Percentiles rank a stretch among this genome's conserved stretches.
phyloP scores from a whole-genome alignment of 2,888 invertebrate species.

The Charanyca ferruginea region DNA sequence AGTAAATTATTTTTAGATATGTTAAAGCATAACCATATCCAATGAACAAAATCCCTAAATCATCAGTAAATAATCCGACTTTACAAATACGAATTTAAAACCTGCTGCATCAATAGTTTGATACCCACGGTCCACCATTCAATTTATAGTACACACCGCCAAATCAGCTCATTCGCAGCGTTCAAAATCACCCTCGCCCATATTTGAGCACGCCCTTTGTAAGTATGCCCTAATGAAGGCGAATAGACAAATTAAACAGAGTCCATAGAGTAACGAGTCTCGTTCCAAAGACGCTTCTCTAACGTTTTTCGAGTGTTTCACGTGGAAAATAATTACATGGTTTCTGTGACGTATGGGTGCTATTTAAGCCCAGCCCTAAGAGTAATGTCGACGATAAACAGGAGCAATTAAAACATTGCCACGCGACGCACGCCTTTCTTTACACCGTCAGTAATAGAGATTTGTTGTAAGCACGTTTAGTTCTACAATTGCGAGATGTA shows the following conservation, averaged over 20 bases:
- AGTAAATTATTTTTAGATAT: background rate
- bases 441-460: conserved; percentile 86
- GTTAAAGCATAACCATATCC: background rate
- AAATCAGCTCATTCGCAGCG: conserved; percentile 48
- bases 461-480: conserved; percentile 78
- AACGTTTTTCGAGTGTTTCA: conserved; percentile 87
- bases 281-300: conserved; percentile 74
- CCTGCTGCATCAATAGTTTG: conserved; percentile 11
- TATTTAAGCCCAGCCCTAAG: conserved; percentile 88
- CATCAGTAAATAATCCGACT: background rate
- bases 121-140: conserved; percentile 21
- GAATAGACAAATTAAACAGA: conserved; percentile 84
- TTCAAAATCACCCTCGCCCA: conserved; percentile 63
- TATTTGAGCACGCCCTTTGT: conserved; percentile 70
- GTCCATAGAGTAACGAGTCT: conserved; percentile 77
- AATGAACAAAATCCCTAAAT: background rate
- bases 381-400: conserved; percentile 89
- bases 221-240: conserved; percentile 73
- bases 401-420: conserved; percentile 90
- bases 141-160: conserved; percentile 52
- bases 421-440: conserved; percentile 90
- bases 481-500: conserved; percentile 64
- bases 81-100: conserved; percentile 8
- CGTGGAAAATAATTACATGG: conserved; percentile 89
- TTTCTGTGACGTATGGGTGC: conserved; percentile 88